Evolutionary conservation across 2,113 vertebrate species (phyloP).

Genomic region (Lasiurus cinereus): DNA sequence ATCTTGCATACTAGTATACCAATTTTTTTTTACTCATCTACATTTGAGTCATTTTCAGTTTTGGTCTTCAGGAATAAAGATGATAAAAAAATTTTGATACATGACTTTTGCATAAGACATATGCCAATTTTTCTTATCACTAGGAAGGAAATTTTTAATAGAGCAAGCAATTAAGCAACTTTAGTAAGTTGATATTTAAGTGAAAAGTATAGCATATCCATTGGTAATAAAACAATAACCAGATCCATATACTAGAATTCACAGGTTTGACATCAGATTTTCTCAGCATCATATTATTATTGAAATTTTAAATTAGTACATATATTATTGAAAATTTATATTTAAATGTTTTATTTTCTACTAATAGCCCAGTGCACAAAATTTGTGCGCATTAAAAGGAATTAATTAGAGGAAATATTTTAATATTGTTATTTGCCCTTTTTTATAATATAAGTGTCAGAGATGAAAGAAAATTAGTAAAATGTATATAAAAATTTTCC

Average conservation of each 20-base stretch:
- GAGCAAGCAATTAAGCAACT: neutral
- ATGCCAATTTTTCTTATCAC: neutral
- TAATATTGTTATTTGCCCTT: too few relatives aligned
- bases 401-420: too few relatives aligned
- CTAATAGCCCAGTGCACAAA: too few relatives aligned
- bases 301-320: neutral
- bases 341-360: neutral
- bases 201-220: neutral
- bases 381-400: too few relatives aligned
- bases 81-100: neutral
- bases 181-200: neutral
- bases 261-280: neutral
- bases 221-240: neutral
- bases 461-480: too few relatives aligned
- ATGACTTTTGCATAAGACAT: neutral
- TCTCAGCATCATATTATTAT: neutral
- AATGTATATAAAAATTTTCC: too few relatives aligned
- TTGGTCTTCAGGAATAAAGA: neutral
- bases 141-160: neutral
- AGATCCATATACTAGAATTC: neutral
- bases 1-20: neutral
- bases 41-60: neutral
- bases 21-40: neutral
- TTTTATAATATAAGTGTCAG: too few relatives aligned
- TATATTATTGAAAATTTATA: neutral